These are phyloP conservation scores for Arenaria interpres DNA, from an alignment of 2,113 vertebrate genomes.

Conservation along the genomic window DNA sequence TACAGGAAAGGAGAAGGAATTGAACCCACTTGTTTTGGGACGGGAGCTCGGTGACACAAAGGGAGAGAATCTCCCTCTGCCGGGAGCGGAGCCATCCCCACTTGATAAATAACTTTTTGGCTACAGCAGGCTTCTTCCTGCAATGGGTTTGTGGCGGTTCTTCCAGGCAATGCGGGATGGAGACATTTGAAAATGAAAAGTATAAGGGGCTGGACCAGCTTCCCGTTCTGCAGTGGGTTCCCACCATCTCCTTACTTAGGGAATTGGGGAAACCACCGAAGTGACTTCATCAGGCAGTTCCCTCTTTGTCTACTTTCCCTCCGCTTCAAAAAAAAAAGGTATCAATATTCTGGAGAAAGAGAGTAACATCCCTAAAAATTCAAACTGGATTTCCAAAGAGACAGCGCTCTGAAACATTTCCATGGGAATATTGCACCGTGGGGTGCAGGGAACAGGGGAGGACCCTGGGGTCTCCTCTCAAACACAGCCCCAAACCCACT, in stretches of 20 bases:
- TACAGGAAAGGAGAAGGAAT: not conserved
- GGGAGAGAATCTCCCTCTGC: not conserved
- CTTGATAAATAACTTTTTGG: not conserved
- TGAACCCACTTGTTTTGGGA: not conserved
- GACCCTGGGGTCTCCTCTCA: not conserved
- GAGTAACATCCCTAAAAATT: not conserved
- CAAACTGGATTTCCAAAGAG: not conserved
- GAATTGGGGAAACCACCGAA: not conserved
- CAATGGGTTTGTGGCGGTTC: not conserved
- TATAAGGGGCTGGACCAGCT: not conserved
- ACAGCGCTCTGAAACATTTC: not conserved
- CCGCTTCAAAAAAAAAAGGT: not conserved
- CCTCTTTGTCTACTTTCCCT: not conserved
- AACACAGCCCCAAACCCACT: not conserved
- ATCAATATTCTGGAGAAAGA: no score
- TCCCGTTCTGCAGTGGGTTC: not conserved
- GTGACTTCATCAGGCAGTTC: not conserved
- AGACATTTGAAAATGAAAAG: not conserved
- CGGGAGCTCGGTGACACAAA: not conserved
- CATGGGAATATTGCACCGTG: rapidly evolving
- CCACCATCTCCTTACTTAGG: rapidly evolving
- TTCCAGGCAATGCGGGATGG: not conserved
- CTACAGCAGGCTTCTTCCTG: not conserved
- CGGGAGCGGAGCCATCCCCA: rapidly evolving
- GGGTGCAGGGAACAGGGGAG: not conserved